A percentile compares a stretch with the other conserved stretches of the same genome.
phyloP scores from a whole-genome alignment of 2,888 invertebrate species.

The Macrosiphum euphorbiae region DNA sequence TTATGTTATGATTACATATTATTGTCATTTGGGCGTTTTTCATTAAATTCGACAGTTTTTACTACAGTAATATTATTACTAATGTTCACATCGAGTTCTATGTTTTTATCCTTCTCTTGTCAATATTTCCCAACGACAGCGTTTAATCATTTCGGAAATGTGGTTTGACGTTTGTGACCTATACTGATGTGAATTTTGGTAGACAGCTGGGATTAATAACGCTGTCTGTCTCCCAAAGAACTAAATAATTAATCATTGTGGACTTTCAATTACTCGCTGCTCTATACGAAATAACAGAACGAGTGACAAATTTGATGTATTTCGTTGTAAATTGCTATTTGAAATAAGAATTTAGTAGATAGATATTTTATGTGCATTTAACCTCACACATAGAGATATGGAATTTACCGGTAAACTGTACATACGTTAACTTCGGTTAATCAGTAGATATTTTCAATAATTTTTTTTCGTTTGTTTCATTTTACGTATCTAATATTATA shows the following conservation, averaged over 20 bases:
- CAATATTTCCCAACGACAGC: not conserved
- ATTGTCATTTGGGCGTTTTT: not conserved
- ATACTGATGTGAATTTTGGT: not conserved
- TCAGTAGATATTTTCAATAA: no score
- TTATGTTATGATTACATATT: not conserved
- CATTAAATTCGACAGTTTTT: not conserved
- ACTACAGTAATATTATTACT: not conserved
- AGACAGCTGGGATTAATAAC: conserved; percentile 24
- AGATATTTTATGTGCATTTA: not conserved
- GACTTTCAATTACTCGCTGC: not conserved
- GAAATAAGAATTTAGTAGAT: not conserved
- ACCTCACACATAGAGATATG: not conserved
- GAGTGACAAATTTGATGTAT: not conserved
- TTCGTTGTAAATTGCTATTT: not conserved
- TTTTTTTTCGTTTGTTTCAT: no score
- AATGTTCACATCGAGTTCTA: not conserved
- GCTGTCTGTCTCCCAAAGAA: not conserved
- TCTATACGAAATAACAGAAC: not conserved
- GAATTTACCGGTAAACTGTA: no score
- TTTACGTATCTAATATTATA: no score
- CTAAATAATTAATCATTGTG: not conserved
- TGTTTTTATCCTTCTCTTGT: not conserved
- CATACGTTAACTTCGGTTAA: no score
- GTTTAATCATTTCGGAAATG: conserved; percentile 4
- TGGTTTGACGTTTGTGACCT: not conserved